A percentile compares a stretch with the other conserved stretches of the same genome.
phyloP scores from a whole-genome alignment of 2,797 vertebrate genomes.

The Holocentrus rufus region DNA sequence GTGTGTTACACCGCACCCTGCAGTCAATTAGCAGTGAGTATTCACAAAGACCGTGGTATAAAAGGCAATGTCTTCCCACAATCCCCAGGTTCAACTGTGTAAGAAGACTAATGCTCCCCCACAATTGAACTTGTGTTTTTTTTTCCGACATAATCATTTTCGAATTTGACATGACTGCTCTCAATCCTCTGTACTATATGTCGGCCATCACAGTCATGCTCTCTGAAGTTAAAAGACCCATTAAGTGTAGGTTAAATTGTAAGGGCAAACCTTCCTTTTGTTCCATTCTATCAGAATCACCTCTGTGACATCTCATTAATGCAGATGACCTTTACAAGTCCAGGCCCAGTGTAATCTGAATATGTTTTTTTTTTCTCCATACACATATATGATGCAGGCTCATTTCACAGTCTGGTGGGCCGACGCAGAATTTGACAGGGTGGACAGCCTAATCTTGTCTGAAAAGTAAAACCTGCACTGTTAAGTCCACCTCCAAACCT shows the following conservation, averaged over 20 bases:
- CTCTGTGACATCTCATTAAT: conserved; percentile 56
- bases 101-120: neutral
- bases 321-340: conserved; percentile 41
- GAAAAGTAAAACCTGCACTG: neutral
- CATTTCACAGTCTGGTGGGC: conserved; percentile 59
- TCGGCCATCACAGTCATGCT: conserved; percentile 20
- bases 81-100: neutral
- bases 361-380: conserved; percentile 25
- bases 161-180: conserved; percentile 3
- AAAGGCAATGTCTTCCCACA: no score
- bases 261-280: conserved; percentile 8
- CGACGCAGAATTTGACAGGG: conserved; percentile 11
- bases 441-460: conserved; percentile 46
- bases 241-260: conserved; percentile 34
- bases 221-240: conserved; percentile 30
- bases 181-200: neutral
- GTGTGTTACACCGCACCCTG: no score
- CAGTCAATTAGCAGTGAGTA: no score
- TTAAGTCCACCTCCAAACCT: conserved; percentile 15
- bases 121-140: neutral
- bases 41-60: no score
- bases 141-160: neutral
- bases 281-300: conserved; percentile 40
- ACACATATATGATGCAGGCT: conserved; percentile 24
- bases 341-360: conserved; percentile 20